phyloP scores from a whole-genome alignment of 2,113 vertebrate genomes.

The Suricata suricatta region DNA sequence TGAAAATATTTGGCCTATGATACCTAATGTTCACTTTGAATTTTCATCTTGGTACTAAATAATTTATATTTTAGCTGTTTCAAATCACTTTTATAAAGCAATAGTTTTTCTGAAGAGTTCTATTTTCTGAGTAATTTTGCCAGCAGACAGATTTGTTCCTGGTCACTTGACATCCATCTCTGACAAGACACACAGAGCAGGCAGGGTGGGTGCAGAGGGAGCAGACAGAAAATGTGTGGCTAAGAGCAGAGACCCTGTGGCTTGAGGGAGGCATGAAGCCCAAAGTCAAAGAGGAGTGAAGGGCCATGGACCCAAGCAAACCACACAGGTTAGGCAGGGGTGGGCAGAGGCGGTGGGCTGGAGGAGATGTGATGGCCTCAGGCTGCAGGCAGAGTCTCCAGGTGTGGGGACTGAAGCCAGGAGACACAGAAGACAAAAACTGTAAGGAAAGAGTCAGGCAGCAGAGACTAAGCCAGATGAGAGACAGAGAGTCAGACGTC shows the following conservation, averaged over 20 bases:
- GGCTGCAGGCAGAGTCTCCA: not conserved
- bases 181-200: not conserved
- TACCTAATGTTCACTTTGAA: constrained; percentile 49
- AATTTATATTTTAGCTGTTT: constrained; percentile 32
- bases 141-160: not conserved
- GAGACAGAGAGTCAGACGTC: not conserved
- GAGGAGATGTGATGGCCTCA: not conserved
- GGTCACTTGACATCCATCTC: not conserved
- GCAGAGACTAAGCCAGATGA: not conserved
- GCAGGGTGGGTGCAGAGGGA: not conserved
- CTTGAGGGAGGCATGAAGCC: not conserved
- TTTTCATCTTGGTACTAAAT: constrained; percentile 44
- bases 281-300: not conserved
- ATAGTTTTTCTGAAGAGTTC: not conserved
- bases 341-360: not conserved
- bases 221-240: not conserved
- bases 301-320: not conserved
- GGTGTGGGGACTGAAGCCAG: not conserved
- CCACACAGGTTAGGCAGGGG: not conserved
- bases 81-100: constrained; percentile 26
- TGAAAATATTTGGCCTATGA: constrained; percentile 1
- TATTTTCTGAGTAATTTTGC: not conserved
- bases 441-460: not conserved
- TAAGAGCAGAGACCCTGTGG: not conserved
- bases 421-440: not conserved